Evolutionary conservation across 2,797 vertebrate genomes (phyloP).

Genomic region (Parauchenoglanis ngamensis): DNA sequence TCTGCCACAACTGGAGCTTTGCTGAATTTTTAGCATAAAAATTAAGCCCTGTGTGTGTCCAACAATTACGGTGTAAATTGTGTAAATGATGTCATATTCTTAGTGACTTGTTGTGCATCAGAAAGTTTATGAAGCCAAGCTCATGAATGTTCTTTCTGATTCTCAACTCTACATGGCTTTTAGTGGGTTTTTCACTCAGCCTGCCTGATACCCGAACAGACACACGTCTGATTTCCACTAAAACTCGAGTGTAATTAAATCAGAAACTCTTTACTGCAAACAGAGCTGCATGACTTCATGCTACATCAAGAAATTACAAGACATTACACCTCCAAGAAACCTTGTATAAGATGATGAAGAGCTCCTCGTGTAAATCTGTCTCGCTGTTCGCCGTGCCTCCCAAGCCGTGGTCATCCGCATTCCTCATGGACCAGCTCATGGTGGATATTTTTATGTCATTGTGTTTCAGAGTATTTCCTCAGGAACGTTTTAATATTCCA

Average conservation of each 20-base stretch:
- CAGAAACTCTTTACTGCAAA: neutral
- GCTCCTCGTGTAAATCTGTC: neutral
- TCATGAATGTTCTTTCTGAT: constrained; percentile 4
- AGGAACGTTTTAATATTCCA: neutral
- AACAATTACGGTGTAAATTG: neutral
- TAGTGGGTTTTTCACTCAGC: neutral
- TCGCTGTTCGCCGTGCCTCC: neutral
- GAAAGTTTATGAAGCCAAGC: neutral
- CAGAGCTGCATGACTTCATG: neutral
- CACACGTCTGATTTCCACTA: neutral
- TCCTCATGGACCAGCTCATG: neutral
- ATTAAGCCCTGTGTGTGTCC: neutral
- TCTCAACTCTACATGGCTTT: neutral
- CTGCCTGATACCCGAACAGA: neutral
- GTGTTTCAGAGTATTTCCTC: neutral
- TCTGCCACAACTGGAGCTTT: constrained; percentile 17
- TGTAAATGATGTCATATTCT: neutral
- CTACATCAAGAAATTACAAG: neutral
- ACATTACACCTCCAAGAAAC: neutral
- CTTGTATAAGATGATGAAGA: neutral
- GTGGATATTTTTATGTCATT: neutral
- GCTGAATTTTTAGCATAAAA: constrained; percentile 14
- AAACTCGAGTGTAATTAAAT: neutral
- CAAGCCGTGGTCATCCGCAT: neutral
- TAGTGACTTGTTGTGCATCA: neutral